Base-by-base conservation (phyloP, 2,888 invertebrate genomes). In the Acanthosepion lycidas region DNA sequence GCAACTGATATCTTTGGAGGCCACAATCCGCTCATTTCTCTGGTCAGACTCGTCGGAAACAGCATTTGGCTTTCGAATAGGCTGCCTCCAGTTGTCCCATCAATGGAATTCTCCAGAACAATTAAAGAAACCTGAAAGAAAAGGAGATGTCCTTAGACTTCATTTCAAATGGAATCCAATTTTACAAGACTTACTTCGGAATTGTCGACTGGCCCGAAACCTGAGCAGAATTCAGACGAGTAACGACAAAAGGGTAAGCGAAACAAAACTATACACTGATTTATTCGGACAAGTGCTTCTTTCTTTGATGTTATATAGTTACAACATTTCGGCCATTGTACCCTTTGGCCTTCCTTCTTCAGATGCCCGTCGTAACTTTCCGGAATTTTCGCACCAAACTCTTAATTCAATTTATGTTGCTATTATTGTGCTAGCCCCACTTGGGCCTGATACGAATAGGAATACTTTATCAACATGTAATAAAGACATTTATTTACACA, bases 131-230 rank as follows among this genome's bases (percentile, higher is more conserved):
- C 5, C 78, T 3, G n/a, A n/a, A 33, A 8, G 78, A 5, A 78
- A 78, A 78, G 78, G 78, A 5, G 78, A 78, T 33, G 33, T 78
- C 78, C n/a, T 78, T 12, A n/a, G n/a, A 78, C 78, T 78, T n/a
- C n/a, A 78, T n/a, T 78, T 33, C 78, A 78, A 78, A 78, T 78
- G 78, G 78, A 78, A n/a, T 78, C 78, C 78, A n/a, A 78, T 78
- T n/a, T n/a, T 78, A 12, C 78, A 78, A 78, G 78, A 78, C 15
- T 78, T 78, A n/a, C 78, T 78, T 9, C n/a, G 78, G 18, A 78
- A 78, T 78, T 78, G 78, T 78, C n/a, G 78, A 33, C 15, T 78
- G 78, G 78, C 78, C 0, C 78, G 78, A 78, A 78, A 78, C 33
- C 15, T 78, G n/a, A 78, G 78, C n/a, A 78, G n/a, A 78, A 78